Evolutionary conservation across 2,113 vertebrate species (phyloP).

Genomic region (Zosterops pallidus): DNA sequence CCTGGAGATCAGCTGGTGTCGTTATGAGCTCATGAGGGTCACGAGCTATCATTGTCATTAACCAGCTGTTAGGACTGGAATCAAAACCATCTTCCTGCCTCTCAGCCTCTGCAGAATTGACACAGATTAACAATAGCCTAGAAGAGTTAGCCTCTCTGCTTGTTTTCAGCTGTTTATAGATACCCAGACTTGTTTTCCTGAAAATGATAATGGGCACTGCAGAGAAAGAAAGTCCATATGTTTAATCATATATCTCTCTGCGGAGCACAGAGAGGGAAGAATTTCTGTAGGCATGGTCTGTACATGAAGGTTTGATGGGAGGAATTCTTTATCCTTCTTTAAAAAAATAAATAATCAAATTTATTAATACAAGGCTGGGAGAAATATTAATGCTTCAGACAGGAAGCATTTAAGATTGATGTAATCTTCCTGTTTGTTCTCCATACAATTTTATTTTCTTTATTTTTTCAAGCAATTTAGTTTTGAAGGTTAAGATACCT

Average conservation of each 20-base stretch:
- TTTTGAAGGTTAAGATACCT: background rate
- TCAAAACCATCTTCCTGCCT: background rate
- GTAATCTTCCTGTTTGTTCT: background rate
- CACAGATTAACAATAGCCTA: background rate
- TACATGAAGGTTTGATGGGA: background rate
- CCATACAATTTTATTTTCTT: background rate
- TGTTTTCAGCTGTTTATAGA: background rate
- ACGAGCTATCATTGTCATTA: background rate
- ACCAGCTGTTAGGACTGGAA: fast-evolving
- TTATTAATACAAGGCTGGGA: background rate
- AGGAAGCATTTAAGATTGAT: background rate
- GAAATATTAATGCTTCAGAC: background rate
- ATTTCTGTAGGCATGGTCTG: background rate
- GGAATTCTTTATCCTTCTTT: background rate
- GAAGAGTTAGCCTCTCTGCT: background rate
- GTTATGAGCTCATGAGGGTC: background rate
- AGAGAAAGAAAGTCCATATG: background rate
- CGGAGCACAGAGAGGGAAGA: background rate
- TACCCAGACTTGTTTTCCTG: background rate
- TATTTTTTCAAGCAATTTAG: background rate
- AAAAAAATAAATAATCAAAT: background rate
- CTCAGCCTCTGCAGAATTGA: background rate
- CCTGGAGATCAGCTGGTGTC: background rate
- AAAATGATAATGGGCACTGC: background rate
- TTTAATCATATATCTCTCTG: background rate